Evolutionary conservation across 2,888 invertebrate species (phyloP).

Genomic region (Cremastinae sp.): DNA sequence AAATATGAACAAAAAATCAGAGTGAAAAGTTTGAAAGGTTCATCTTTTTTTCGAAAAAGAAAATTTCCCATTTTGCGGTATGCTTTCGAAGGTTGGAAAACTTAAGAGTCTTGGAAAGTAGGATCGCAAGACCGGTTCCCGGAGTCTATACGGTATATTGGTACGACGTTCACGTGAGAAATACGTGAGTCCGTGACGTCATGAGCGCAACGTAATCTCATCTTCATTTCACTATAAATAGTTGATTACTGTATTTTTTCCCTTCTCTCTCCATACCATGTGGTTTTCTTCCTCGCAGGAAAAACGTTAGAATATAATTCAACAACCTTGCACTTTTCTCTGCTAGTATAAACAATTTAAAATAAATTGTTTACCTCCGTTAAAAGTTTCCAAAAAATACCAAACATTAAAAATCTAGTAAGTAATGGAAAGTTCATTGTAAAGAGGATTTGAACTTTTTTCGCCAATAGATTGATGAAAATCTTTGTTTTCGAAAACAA

Average conservation of each 20-base stretch:
- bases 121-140: conserved; percentile 22
- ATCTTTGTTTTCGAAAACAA: too few species aligned
- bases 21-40: too few species aligned
- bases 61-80: too few species aligned
- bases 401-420: too few species aligned
- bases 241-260: conserved; percentile 13
- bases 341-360: too few species aligned
- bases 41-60: too few species aligned
- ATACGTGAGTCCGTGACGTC: conserved; percentile 18
- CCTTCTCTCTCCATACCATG: not conserved
- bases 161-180: not conserved
- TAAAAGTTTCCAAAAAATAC: too few species aligned
- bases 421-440: too few species aligned
- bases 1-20: too few species aligned
- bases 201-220: conserved; percentile 28
- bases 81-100: not conserved
- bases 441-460: too few species aligned
- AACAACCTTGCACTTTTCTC: not conserved
- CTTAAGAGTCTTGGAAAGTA: conserved; percentile 5
- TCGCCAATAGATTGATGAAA: too few species aligned
- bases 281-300: conserved; percentile 8
- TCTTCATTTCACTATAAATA: conserved; percentile 16
- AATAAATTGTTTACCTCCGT: too few species aligned
- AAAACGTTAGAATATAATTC: conserved; percentile 9
- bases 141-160: conserved; percentile 23